Base-by-base conservation (phyloP, 2,113 vertebrate species). In the Thalassarche chlororhynchos region DNA sequence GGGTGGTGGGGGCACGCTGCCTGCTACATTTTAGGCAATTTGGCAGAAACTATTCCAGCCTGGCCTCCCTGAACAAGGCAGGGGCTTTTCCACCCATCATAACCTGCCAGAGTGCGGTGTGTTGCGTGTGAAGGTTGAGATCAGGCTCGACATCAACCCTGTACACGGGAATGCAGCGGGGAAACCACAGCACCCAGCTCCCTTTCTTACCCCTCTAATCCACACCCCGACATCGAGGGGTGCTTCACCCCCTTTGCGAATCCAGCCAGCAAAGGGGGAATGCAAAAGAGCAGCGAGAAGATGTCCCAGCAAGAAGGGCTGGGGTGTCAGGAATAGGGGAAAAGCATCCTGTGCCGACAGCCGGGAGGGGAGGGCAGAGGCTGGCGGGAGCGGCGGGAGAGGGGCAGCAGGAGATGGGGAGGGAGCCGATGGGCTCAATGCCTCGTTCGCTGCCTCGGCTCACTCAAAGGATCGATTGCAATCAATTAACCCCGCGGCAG, bases 131-230 rank as follows among this genome's bases (percentile, higher is more conserved):
- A 47, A 79, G 38, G 65, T 24, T 16, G 64, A 47, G 71, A 17
- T 0, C 1, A 2, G 58, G 64, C n/a, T 69, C 16, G 1, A 42
- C 36, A 36, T 20, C 61, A 54, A 7, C 25, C 25, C 47, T 1
- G 3, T 7, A n/a, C 9, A 5, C 0, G 1, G 81, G 62, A 66
- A 84, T 34, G 49, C 66, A 44, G 55, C 1, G 2, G 49, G n/a
- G 51, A 52, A 84, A 57, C 16, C 62, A 36, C 9, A 16, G 76
- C 80, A 80, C 34, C 32, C 89, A 36, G 36, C 17, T 76, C 25
- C 69, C 29, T 29, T n/a, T 34, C 69, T 46, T 32, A 46, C 51
- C n/a, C 65, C 44, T n/a, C n/a, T 23, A 36, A 87, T 13, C 81
- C 11, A 1, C 2, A 28, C 13, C 58, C 46, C 3, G 8, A 31